A percentile compares a stretch with the other conserved stretches of the same genome.
Evolutionary conservation across 2,113 vertebrate species (phyloP).

Genomic region (Rhipidura dahli): DNA sequence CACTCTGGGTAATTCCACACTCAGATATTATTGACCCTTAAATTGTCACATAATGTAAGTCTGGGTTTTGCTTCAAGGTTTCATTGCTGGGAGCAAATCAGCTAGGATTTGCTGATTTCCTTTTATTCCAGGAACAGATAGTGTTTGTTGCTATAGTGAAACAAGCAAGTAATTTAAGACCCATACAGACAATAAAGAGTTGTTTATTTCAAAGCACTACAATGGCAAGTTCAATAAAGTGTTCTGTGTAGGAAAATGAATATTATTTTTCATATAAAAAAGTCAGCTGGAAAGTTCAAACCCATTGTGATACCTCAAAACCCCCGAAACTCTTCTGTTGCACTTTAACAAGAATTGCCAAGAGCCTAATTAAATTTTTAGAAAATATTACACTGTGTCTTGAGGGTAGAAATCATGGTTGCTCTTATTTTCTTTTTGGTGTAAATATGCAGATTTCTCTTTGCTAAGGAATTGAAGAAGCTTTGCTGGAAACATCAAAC

Average conservation of each 20-base stretch:
- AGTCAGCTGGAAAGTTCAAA: background rate
- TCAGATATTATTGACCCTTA: background rate
- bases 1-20: background rate
- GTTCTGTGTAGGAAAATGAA: background rate
- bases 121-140: background rate
- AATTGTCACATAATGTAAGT: background rate
- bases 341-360: background rate
- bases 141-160: background rate
- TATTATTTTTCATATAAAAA: background rate
- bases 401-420: background rate
- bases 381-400: background rate
- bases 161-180: background rate
- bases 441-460: background rate
- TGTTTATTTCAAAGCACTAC: background rate
- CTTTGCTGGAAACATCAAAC: background rate
- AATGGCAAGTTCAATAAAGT: background rate
- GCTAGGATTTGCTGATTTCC: background rate
- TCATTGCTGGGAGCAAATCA: no score
- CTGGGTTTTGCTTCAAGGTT: background rate
- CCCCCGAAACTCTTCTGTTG: background rate
- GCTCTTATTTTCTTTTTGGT: background rate
- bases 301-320: background rate
- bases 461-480: background rate
- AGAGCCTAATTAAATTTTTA: background rate
- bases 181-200: background rate